These are phyloP conservation scores for Drosophila neutralis DNA, from an alignment of 2,888 invertebrate species.

Conservation along the genomic window DNA sequence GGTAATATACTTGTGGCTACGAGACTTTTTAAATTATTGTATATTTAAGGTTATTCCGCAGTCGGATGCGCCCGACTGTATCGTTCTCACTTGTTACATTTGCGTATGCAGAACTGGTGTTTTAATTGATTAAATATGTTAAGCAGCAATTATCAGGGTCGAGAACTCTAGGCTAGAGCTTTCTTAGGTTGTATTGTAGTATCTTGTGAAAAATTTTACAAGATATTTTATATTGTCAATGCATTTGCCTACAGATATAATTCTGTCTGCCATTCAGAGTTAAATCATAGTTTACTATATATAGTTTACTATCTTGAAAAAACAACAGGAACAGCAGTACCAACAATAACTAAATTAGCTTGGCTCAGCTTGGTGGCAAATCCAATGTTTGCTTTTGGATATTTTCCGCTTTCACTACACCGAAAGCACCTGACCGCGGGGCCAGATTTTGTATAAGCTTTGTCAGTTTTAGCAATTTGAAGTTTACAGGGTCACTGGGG, in stretches of 20 bases:
- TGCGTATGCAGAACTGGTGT: not conserved
- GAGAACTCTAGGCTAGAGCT: not conserved
- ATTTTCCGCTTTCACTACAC: not conserved
- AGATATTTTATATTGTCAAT: not conserved
- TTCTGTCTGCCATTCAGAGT: slow-evolving; percentile 10
- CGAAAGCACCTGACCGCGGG: slow-evolving; percentile 24
- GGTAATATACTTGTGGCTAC: not conserved
- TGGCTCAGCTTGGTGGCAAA: slow-evolving; percentile 32
- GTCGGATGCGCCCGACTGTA: not conserved
- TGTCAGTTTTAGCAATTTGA: slow-evolving; percentile 75
- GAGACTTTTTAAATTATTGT: not conserved
- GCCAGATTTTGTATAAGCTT: slow-evolving; percentile 20
- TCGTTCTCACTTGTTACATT: not conserved
- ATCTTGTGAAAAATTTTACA: not conserved
- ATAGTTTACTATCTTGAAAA: slow-evolving; percentile 16
- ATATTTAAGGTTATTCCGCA: not conserved
- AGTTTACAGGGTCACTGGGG: slow-evolving; percentile 78
- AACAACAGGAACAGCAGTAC: slow-evolving; percentile 11
- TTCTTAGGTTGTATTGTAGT: not conserved
- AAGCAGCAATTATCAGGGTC: not conserved
- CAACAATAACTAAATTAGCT: slow-evolving; percentile 17
- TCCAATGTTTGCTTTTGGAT: slow-evolving; percentile 27
- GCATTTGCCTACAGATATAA: slow-evolving; percentile 25
- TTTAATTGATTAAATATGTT: not conserved
- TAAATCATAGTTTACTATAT: slow-evolving; percentile 10